Evolutionary conservation across 2,113 vertebrate genomes (phyloP).

Genomic region (Gavia stellata): DNA sequence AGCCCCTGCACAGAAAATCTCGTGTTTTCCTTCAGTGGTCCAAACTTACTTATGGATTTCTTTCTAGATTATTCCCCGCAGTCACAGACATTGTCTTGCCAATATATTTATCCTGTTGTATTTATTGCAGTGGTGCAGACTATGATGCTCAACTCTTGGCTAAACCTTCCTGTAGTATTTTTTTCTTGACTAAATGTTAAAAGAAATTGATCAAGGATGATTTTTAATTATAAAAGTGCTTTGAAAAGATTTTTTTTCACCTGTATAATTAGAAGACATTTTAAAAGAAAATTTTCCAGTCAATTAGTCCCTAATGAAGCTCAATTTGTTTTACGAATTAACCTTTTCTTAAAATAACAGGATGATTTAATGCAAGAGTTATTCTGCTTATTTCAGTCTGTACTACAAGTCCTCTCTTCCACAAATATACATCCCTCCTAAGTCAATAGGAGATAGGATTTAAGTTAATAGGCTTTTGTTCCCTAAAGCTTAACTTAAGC

Average conservation of each 20-base stretch:
- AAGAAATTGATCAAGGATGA: constrained; percentile 42
- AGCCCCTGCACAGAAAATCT: neutral
- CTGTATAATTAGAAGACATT: constrained; percentile 54
- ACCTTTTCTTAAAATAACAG: constrained; percentile 62
- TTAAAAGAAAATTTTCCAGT: constrained; percentile 57
- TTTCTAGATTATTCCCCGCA: neutral
- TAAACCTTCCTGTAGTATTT: neutral
- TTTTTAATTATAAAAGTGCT: constrained; percentile 51
- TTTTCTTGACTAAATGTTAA: constrained; percentile 22
- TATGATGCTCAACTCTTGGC: neutral
- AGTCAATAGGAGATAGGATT: neutral
- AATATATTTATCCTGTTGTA: neutral
- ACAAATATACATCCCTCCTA: neutral
- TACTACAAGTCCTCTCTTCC: neutral
- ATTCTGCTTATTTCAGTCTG: constrained; percentile 11
- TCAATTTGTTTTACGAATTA: constrained; percentile 64
- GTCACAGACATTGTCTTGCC: neutral
- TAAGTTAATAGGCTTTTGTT: neutral
- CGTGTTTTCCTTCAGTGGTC: neutral
- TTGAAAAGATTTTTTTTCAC: constrained; percentile 45
- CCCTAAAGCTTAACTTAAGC: neutral
- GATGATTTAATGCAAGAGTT: constrained; percentile 52
- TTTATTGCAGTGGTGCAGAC: neutral
- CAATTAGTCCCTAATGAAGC: constrained; percentile 55
- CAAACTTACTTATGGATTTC: neutral